Evolutionary conservation across 2,797 vertebrate species (phyloP), one percentile per base, ranked within the genome.

Genomic region (Sparus aurata): DNA sequence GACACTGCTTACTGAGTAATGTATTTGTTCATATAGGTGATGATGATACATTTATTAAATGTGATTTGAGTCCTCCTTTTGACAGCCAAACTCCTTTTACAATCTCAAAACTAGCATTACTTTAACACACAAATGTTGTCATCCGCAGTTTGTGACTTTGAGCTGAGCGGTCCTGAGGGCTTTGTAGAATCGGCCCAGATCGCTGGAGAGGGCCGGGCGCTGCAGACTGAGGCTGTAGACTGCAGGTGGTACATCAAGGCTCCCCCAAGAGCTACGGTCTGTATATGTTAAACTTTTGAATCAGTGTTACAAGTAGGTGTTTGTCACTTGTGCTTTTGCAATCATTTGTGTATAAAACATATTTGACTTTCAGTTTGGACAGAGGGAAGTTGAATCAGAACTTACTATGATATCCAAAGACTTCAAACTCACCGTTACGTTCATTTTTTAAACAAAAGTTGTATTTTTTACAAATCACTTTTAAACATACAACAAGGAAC

Each of bases 241-340:
- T 99, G 98, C 95, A 97, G 98, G 91, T 99, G 98, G 98, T 97
- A 95, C 93, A 97, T 99, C 91, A 95, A 94, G 87, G 98, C 97
- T 54, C 97, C 97, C 49, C 97, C 97, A 7, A 91, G 52, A 66
- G 84, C 92, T 6, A 94, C 66, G 95, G 95, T 96, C 47, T 69
- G 90, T 62, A 71, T 38, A 16, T 8, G 2, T 61, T 17, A 38
- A 57, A 49, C 23, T 45, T 64, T 30, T 34, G 38, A 8, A 55
- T 66, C 47, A 23, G 17, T 50, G 47, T 41, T 34, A 25, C 20
- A 34, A 58, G n/a, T 49, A 17, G 20, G 23, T 45, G 12, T 23
- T 17, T 60, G 47, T 71, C 25, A 12, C 0, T 20, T 46, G 0
- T 64, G 5, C 41, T 4, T 59, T 68, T 20, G 15, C 5, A 38